phyloP scores from a whole-genome alignment of 2,113 vertebrate genomes.

The Opisthocomus hoazin region DNA sequence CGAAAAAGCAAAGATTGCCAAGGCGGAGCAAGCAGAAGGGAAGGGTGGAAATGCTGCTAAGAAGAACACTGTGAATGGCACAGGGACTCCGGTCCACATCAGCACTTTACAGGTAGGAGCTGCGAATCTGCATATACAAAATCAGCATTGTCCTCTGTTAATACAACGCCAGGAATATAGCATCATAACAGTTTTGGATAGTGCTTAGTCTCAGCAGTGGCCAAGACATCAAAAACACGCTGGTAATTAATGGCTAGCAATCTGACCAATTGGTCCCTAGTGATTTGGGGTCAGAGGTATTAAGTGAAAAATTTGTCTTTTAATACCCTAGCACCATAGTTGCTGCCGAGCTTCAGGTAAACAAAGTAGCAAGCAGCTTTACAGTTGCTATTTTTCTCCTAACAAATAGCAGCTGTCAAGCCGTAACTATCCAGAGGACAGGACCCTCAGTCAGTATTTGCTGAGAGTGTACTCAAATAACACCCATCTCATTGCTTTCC shows the following conservation, averaged over 20 bases:
- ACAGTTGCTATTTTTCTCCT: slow-evolving; percentile 20
- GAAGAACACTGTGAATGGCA: slow-evolving; percentile 90
- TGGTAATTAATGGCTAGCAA: background rate
- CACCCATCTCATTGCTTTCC: background rate
- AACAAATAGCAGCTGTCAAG: slow-evolving; percentile 40
- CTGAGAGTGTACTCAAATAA: background rate
- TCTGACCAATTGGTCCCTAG: background rate
- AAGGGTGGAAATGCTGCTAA: slow-evolving; percentile 78
- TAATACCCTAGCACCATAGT: background rate
- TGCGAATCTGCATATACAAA: background rate
- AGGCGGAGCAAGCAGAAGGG: slow-evolving; percentile 84
- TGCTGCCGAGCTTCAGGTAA: slow-evolving; percentile 22
- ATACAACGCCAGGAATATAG: background rate
- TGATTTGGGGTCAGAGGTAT: background rate
- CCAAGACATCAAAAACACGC: background rate
- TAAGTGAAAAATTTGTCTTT: background rate
- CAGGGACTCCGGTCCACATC: slow-evolving; percentile 92
- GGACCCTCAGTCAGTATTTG: background rate
- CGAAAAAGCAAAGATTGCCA: slow-evolving; percentile 90
- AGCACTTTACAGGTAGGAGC: slow-evolving; percentile 92
- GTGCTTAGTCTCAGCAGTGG: background rate
- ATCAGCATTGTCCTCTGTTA: background rate
- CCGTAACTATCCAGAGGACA: background rate
- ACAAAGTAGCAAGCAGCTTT: slow-evolving; percentile 19
- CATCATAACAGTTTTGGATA: background rate